A percentile compares a stretch with the other conserved stretches of the same genome.
phyloP scores from a whole-genome alignment of 2,797 vertebrate genomes.

The Cynodonichthys magdalenae region DNA sequence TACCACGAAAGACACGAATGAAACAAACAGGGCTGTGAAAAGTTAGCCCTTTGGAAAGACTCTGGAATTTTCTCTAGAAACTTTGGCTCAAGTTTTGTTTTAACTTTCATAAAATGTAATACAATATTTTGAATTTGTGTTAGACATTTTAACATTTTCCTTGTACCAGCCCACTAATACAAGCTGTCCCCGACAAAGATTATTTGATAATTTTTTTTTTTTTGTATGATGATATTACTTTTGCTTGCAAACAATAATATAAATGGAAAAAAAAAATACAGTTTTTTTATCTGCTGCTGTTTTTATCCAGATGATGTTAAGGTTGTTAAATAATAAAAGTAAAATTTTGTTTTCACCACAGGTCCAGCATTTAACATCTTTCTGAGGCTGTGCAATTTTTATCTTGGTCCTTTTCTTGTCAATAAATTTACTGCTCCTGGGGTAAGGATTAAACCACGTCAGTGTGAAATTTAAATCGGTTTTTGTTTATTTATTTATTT shows the following conservation, averaged over 20 bases:
- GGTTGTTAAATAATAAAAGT: not conserved
- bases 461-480: not conserved
- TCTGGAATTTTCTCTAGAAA: too few species aligned
- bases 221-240: not conserved
- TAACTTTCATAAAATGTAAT: too few species aligned
- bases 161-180: too few species aligned
- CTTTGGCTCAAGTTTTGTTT: too few species aligned
- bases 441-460: slow-evolving; percentile 68
- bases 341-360: slow-evolving; percentile 45
- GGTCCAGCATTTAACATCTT: slow-evolving; percentile 89
- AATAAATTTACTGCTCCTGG: slow-evolving; percentile 87
- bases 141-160: too few species aligned
- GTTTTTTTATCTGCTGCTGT: not conserved
- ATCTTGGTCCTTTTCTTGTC: slow-evolving; percentile 82
- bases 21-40: too few species aligned
- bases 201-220: not conserved
- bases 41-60: too few species aligned
- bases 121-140: too few species aligned
- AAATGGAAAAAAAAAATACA: not conserved
- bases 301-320: not conserved
- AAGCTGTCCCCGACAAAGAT: not conserved
- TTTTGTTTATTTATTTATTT: not conserved
- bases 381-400: slow-evolving; percentile 84
- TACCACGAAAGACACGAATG: too few species aligned
- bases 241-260: not conserved